A percentile compares a stretch with the other conserved stretches of the same genome.
Evolutionary conservation across 2,888 invertebrate species (phyloP).

Genomic region (Eucera pruinosa): DNA sequence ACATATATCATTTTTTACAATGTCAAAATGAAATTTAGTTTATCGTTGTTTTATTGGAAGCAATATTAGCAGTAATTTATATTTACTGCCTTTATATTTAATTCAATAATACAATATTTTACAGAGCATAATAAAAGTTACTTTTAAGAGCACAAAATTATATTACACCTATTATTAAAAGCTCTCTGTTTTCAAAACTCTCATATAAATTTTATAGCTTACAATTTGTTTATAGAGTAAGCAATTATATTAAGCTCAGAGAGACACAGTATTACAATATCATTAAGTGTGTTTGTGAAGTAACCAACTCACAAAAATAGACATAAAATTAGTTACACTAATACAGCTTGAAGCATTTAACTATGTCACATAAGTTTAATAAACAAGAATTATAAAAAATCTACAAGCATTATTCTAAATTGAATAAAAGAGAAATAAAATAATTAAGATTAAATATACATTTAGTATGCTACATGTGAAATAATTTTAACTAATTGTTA

Average conservation of each 20-base stretch:
- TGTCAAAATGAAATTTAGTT: constrained; percentile 33
- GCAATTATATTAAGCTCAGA: constrained; percentile 44
- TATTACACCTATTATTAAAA: constrained; percentile 26
- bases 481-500: constrained; percentile 19
- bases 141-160: constrained; percentile 2
- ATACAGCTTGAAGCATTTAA: constrained; percentile 30
- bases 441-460: constrained; percentile 36
- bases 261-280: constrained; percentile 33
- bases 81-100: constrained; percentile 31
- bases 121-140: constrained; percentile 5
- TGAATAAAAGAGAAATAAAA: constrained; percentile 14
- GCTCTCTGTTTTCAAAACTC: constrained; percentile 4
- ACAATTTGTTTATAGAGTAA: background rate
- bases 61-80: constrained; percentile 3
- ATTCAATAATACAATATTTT: constrained; percentile 10
- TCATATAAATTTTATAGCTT: constrained; percentile 23
- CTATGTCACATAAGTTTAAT: constrained; percentile 19
- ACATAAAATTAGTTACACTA: constrained; percentile 25
- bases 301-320: constrained; percentile 35
- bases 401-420: constrained; percentile 16
- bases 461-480: constrained; percentile 30
- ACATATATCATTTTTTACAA: constrained; percentile 27
- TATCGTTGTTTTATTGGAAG: constrained; percentile 6
- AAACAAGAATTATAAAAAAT: constrained; percentile 14
- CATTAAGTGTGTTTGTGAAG: constrained; percentile 23